Percentiles rank a stretch among this genome's conserved stretches.
These are phyloP conservation scores for Dasysyrphus albostriatus DNA, from an alignment of 2,888 invertebrate species.

Conservation along the genomic window DNA sequence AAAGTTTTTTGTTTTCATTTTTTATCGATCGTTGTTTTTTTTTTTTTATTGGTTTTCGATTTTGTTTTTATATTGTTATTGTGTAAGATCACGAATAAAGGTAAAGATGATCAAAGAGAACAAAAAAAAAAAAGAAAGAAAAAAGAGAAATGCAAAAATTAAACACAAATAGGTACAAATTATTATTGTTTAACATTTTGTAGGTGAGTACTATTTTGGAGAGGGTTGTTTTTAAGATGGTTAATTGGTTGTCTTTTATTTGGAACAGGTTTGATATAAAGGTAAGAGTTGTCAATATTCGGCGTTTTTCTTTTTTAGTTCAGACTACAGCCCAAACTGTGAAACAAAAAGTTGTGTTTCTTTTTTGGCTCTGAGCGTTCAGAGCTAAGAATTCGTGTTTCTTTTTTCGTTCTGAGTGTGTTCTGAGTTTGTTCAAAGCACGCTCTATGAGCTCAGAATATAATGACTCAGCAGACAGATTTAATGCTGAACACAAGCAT, in stretches of 20 bases:
- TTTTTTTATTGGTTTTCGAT: conserved; percentile 47
- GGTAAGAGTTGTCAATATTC: not conserved
- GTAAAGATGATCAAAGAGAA: conserved; percentile 38
- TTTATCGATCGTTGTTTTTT: conserved; percentile 39
- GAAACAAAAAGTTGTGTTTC: too few species aligned
- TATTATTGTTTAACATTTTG: not conserved
- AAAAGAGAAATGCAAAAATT: conserved; percentile 53
- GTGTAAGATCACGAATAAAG: conserved; percentile 47
- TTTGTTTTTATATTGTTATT: conserved; percentile 53
- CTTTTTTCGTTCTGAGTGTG: too few species aligned
- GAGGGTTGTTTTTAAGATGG: not conserved
- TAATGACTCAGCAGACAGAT: too few species aligned
- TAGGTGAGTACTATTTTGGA: too few species aligned
- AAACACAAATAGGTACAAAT: conserved; percentile 41
- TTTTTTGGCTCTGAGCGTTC: too few species aligned
- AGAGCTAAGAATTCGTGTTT: too few species aligned
- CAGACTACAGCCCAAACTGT: too few species aligned
- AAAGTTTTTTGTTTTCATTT: conserved; percentile 41
- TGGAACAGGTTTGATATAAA: not conserved
- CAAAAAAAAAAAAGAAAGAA: conserved; percentile 49
- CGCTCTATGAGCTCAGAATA: too few species aligned
- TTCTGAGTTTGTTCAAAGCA: too few species aligned
- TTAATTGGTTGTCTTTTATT: not conserved
- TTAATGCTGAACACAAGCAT: too few species aligned
- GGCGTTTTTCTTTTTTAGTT: too few species aligned